Evolutionary conservation across 92 coral and sea anemone genomes (phyloP).

Genomic region (Scolanthus callimorphus): DNA sequence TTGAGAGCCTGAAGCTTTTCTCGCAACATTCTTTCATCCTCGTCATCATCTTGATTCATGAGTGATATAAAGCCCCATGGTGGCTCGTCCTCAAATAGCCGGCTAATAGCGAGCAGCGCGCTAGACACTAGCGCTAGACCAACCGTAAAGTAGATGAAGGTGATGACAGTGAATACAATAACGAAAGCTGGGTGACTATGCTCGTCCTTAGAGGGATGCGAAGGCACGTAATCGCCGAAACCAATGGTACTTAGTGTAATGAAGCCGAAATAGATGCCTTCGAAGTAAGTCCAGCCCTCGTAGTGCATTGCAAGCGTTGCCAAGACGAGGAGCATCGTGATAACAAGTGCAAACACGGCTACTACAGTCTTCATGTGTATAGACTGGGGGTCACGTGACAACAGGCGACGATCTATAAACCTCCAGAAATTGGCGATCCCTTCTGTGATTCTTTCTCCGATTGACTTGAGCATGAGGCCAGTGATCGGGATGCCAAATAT

Average conservation of each 20-base stretch:
- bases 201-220: constrained; percentile 81
- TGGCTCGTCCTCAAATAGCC: constrained; percentile 96
- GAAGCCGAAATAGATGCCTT: constrained; percentile 96
- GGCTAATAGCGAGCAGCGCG: constrained; percentile 94
- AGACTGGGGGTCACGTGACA: constrained; percentile 71
- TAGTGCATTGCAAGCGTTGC: constrained; percentile 88
- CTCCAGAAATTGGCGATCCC: constrained; percentile 73
- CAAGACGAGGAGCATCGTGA: constrained; percentile 62
- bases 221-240: constrained; percentile 95
- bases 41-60: constrained; percentile 67
- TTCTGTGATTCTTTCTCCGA: constrained; percentile 96
- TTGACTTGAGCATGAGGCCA: constrained; percentile 96
- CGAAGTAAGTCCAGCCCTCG: constrained; percentile 98
- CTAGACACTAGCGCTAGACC: constrained; percentile 98
- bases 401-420: constrained; percentile 63
- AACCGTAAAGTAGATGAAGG: constrained; percentile 93
- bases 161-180: constrained; percentile 88
- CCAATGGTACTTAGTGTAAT: constrained; percentile 96
- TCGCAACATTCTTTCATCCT: constrained; percentile 56
- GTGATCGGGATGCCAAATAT: constrained; percentile 98
- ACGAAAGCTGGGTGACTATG: constrained; percentile 83
- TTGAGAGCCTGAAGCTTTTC: constrained; percentile 54
- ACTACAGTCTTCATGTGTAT: constrained; percentile 81
- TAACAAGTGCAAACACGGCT: constrained; percentile 73
- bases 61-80: constrained; percentile 92